Evolutionary conservation across 2,113 vertebrate species (phyloP).

Genomic region (Hippolais icterina): DNA sequence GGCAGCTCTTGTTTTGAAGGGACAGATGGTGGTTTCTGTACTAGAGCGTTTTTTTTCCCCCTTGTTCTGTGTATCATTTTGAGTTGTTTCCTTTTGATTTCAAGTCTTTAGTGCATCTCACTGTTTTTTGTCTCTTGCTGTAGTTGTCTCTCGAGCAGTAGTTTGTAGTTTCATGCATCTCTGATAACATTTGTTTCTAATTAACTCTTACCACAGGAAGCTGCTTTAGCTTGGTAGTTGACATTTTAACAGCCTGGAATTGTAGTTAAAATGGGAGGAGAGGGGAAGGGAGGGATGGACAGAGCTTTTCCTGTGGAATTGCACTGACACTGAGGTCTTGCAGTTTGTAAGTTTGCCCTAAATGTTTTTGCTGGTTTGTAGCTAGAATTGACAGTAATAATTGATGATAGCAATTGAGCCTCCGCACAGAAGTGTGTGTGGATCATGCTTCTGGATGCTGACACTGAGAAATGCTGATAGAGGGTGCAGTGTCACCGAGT

Average conservation of each 20-base stretch:
- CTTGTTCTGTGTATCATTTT: slow-evolving; percentile 74
- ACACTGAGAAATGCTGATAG: background rate
- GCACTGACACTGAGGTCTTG: background rate
- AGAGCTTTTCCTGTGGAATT: background rate
- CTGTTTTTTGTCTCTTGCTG: slow-evolving; percentile 69
- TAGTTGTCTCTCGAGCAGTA: slow-evolving; percentile 69
- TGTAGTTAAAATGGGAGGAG: background rate
- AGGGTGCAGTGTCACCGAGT: no score
- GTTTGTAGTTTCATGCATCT: slow-evolving; percentile 65
- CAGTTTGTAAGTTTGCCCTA: background rate
- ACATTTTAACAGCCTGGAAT: background rate
- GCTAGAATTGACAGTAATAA: background rate
- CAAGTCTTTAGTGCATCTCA: slow-evolving; percentile 69
- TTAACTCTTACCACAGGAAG: slow-evolving; percentile 47
- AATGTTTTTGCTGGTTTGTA: background rate
- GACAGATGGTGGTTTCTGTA: slow-evolving; percentile 61
- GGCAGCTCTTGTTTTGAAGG: slow-evolving; percentile 71
- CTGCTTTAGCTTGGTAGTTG: background rate
- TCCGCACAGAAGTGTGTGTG: background rate
- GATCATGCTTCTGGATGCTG: background rate
- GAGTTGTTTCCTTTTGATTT: slow-evolving; percentile 60
- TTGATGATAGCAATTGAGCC: background rate
- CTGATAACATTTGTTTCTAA: slow-evolving; percentile 66
- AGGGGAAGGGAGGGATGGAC: background rate
- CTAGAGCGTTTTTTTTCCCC: slow-evolving; percentile 31